These are phyloP conservation scores for Gambusia yucatana DNA, from an alignment of 2,797 vertebrate species.

Conservation along the genomic window DNA sequence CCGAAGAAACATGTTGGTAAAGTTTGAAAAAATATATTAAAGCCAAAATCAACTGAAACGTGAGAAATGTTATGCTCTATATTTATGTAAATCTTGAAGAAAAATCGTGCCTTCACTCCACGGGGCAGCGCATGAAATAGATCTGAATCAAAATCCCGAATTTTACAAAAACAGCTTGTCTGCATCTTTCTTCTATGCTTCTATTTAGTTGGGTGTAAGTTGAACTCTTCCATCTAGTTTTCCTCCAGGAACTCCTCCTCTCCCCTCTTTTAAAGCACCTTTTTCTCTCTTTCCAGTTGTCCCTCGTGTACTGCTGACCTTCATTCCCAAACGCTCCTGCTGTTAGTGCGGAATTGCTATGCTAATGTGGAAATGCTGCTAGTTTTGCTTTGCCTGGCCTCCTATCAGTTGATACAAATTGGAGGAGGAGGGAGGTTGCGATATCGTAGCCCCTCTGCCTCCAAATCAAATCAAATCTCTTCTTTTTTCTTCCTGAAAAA, in stretches of 20 bases:
- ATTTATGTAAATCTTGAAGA: neutral
- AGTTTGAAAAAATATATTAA: slow-evolving; percentile 1
- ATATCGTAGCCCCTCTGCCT: slow-evolving; percentile 28
- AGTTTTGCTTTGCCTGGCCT: slow-evolving; percentile 58
- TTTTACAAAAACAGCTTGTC: slow-evolving; percentile 38
- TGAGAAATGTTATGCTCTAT: neutral
- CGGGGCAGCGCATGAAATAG: slow-evolving; percentile 10
- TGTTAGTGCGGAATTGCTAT: slow-evolving; percentile 63
- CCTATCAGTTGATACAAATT: slow-evolving; percentile 42
- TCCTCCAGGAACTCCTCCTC: slow-evolving; percentile 23
- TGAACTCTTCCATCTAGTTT: slow-evolving; percentile 39
- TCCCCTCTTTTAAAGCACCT: slow-evolving; percentile 19
- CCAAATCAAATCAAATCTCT: slow-evolving; percentile 53
- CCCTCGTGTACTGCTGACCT: slow-evolving; percentile 59
- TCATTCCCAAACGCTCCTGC: slow-evolving; percentile 47
- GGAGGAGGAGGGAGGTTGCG: slow-evolving; percentile 31
- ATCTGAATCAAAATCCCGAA: slow-evolving; percentile 16
- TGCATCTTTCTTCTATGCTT: slow-evolving; percentile 66
- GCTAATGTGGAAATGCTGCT: slow-evolving; percentile 60
- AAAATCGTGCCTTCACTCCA: neutral
- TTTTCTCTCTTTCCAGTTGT: slow-evolving; percentile 36
- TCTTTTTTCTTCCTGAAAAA: slow-evolving; percentile 11
- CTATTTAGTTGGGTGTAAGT: slow-evolving; percentile 45
- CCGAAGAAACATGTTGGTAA: neutral
- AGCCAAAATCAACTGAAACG: neutral